These are phyloP conservation scores for Peucedramus taeniatus DNA, from an alignment of 2,113 vertebrate genomes.

Conservation along the genomic window DNA sequence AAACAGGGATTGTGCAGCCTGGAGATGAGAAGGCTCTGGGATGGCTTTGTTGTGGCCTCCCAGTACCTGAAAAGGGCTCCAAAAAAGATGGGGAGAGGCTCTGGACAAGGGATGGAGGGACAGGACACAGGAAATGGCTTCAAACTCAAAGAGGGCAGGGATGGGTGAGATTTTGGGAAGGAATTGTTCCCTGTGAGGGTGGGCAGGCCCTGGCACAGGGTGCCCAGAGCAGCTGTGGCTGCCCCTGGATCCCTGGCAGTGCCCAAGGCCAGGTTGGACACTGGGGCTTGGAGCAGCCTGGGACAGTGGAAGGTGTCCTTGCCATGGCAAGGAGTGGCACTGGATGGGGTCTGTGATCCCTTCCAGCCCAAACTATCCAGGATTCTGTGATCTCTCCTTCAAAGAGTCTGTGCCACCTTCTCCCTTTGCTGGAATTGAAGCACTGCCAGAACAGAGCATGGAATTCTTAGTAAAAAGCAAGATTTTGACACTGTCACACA, in stretches of 20 bases:
- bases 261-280: not conserved
- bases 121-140: not conserved
- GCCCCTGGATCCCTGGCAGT: not conserved
- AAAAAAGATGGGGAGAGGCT: not conserved
- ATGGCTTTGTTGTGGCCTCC: not conserved
- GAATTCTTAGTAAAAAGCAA: not conserved
- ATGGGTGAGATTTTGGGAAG: fast-evolving
- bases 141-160: not conserved
- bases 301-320: not conserved
- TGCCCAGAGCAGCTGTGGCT: not conserved
- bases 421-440: not conserved
- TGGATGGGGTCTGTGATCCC: fast-evolving
- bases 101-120: no score
- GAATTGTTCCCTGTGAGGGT: not conserved
- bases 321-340: not conserved
- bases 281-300: not conserved
- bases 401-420: not conserved
- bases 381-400: not conserved
- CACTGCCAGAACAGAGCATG: not conserved
- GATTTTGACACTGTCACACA: not conserved
- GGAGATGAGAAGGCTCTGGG: not conserved
- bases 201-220: not conserved
- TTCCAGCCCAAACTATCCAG: not conserved
- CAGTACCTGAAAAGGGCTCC: not conserved
- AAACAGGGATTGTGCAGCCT: not conserved